phyloP scores from a whole-genome alignment of 1,140 invertebrate species.

The Condylostylus longicornis region DNA sequence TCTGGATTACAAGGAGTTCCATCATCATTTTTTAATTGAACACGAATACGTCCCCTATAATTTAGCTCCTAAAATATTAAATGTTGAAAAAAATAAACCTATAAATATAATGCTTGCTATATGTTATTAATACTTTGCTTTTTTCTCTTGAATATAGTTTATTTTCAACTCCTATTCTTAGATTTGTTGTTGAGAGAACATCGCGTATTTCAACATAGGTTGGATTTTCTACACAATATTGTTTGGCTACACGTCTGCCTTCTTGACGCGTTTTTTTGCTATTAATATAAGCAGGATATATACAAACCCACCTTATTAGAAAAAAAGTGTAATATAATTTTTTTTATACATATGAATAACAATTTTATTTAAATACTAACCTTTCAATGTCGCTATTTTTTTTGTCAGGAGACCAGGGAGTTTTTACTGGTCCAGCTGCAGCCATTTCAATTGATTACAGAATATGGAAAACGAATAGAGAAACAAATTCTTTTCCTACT shows the following conservation, averaged over 20 bases:
- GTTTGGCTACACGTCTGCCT: slow-evolving; percentile 70
- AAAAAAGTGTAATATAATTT: slow-evolving; percentile 6
- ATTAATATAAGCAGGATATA: slow-evolving; percentile 94
- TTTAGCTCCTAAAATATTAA: slow-evolving; percentile 45
- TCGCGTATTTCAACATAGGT: slow-evolving; percentile 86
- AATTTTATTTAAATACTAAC: slow-evolving; percentile 15
- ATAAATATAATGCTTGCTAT: not conserved
- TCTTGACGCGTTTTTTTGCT: slow-evolving; percentile 79
- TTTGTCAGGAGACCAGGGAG: slow-evolving; percentile 44
- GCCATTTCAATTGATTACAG: too few species aligned
- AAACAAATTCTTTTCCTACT: too few species aligned
- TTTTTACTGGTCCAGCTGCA: slow-evolving; percentile 27
- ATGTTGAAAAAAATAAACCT: slow-evolving; percentile 2
- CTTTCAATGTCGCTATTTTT: slow-evolving; percentile 44
- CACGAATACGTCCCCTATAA: slow-evolving; percentile 71
- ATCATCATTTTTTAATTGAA: slow-evolving; percentile 88
- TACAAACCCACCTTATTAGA: slow-evolving; percentile 74
- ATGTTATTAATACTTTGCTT: slow-evolving; percentile 49
- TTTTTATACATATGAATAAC: not conserved
- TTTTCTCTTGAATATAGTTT: slow-evolving; percentile 85
- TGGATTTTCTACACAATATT: slow-evolving; percentile 85
- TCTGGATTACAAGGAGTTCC: slow-evolving; percentile 57
- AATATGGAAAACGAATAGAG: too few species aligned
- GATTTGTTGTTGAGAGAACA: slow-evolving; percentile 64
- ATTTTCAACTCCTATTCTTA: slow-evolving; percentile 83